These are phyloP conservation scores for Antheraea assamensis DNA, from an alignment of 2,888 invertebrate genomes.

Conservation along the genomic window DNA sequence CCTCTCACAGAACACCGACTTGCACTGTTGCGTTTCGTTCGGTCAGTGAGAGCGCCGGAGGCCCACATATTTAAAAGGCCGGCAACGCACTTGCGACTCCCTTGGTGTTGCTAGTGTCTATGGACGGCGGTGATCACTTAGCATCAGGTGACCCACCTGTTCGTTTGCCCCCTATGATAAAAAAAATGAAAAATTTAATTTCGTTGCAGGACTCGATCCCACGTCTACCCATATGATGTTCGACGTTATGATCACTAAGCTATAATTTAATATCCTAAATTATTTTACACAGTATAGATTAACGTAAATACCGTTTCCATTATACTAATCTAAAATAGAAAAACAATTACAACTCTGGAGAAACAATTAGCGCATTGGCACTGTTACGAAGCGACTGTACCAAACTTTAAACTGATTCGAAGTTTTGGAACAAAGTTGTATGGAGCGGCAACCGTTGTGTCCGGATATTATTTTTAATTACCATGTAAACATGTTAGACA, in stretches of 20 bases:
- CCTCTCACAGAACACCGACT: no score
- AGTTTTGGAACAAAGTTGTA: conserved; percentile 38
- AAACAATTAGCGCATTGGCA: conserved; percentile 52
- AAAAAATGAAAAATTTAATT: neutral
- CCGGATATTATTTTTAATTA: neutral
- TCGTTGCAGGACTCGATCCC: neutral
- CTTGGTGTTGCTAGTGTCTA: no score
- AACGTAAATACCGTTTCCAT: neutral
- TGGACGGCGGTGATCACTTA: no score
- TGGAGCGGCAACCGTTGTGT: conserved; percentile 12
- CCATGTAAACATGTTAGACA: neutral
- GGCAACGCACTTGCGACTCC: no score
- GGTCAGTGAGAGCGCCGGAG: no score
- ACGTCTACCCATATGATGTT: neutral
- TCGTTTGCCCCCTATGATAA: no score
- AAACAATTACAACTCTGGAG: conserved; percentile 20
- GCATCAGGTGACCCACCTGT: no score
- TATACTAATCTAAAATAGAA: conserved; percentile 5
- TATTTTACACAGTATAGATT: neutral
- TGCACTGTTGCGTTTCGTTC: no score
- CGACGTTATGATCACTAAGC: neutral
- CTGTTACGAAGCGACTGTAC: conserved; percentile 50
- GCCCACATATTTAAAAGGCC: no score
- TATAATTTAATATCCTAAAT: neutral
- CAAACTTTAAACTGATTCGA: conserved; percentile 54